phyloP scores from a whole-genome alignment of 1,140 invertebrate genomes.

The Rhynchophorus ferrugineus region DNA sequence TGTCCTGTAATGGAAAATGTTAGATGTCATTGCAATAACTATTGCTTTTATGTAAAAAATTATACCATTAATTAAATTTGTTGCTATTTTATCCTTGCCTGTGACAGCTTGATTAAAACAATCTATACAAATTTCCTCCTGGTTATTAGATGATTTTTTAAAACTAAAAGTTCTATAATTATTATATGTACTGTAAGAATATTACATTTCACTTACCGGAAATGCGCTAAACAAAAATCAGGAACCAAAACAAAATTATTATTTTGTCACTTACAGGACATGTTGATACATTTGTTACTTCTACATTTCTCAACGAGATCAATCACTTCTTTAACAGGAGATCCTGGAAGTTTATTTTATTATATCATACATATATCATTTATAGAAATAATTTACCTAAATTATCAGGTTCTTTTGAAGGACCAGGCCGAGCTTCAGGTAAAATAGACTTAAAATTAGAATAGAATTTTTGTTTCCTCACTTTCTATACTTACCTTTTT shows the following conservation, averaged over 20 bases:
- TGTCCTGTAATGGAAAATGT: conserved; percentile 23
- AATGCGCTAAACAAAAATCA: conserved; percentile 46
- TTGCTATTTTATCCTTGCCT: conserved; percentile 36
- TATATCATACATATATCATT: too few relatives aligned
- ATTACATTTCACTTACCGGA: conserved; percentile 16
- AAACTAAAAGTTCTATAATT: conserved; percentile 32
- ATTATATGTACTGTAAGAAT: neutral
- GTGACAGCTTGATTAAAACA: conserved; percentile 42
- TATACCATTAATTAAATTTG: conserved; percentile 35
- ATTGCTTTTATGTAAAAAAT: neutral
- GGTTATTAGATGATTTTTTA: conserved; percentile 41
- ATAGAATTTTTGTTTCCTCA: neutral
- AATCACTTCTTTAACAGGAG: conserved; percentile 28
- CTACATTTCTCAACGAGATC: conserved; percentile 30
- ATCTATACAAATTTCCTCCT: conserved; percentile 43
- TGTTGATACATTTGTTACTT: conserved; percentile 48
- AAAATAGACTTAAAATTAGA: neutral
- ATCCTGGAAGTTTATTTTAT: too few relatives aligned
- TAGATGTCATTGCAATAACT: neutral
- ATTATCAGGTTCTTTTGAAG: neutral
- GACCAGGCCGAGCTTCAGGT: neutral
- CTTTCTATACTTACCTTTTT: neutral
- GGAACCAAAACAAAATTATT: conserved; percentile 42
- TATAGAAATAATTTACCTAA: neutral
- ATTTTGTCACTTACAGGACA: conserved; percentile 42